A percentile compares a stretch with the other conserved stretches of the same genome.
Evolutionary conservation across 2,797 vertebrate genomes (phyloP).

Genomic region (Pseudotriccus pelzelni): DNA sequence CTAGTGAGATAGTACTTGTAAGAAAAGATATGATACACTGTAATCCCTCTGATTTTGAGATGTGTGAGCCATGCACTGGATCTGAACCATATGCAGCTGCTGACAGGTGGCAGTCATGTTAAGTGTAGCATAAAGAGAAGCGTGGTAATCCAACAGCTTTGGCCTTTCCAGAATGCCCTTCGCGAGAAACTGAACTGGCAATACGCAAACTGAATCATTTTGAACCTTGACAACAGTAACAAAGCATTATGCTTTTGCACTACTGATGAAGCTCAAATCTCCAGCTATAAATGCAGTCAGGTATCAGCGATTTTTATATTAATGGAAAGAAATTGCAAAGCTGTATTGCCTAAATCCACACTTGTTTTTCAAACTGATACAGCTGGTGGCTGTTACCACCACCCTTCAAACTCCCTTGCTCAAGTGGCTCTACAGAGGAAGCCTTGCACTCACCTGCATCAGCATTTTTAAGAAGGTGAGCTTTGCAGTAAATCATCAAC

Average conservation of each 20-base stretch:
- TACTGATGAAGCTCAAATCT: not conserved
- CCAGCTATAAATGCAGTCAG: not conserved
- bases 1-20: not conserved
- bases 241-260: not conserved
- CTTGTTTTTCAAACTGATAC: not conserved
- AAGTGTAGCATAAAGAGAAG: not conserved
- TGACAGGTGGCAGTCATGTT: not conserved
- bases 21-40: not conserved
- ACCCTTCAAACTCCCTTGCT: not conserved
- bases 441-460: not conserved
- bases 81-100: not conserved
- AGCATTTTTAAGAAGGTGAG: not conserved
- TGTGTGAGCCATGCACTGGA: not conserved
- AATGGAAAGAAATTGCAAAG: not conserved
- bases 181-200: not conserved
- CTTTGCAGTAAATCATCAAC: not conserved
- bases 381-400: not conserved
- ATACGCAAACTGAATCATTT: not conserved
- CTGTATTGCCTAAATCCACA: not conserved
- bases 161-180: not conserved
- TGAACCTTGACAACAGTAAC: not conserved
- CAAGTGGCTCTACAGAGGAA: not conserved
- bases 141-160: not conserved
- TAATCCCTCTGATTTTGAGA: not conserved
- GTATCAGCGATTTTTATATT: not conserved